Evolutionary conservation across 2,888 invertebrate species (phyloP).

Genomic region (Synanthedon myopaeformis): DNA sequence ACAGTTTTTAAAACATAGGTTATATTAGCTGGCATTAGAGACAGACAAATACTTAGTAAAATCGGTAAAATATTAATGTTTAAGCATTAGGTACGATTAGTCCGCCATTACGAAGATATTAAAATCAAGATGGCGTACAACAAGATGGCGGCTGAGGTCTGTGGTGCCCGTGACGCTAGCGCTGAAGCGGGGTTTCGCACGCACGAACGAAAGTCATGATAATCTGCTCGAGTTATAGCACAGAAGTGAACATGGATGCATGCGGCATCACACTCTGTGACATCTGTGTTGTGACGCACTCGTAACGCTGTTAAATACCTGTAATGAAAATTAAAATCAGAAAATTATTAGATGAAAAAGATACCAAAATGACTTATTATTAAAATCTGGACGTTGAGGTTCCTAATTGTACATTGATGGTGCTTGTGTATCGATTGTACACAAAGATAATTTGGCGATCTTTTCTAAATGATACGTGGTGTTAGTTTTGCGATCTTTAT

Average conservation of each 20-base stretch:
- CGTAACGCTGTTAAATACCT: conserved; percentile 83
- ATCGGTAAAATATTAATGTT: too few relatives aligned
- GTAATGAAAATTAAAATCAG: conserved; percentile 8
- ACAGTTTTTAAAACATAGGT: too few relatives aligned
- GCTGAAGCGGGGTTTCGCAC: conserved; percentile 84
- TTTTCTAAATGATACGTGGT: too few relatives aligned
- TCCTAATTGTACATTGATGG: too few relatives aligned
- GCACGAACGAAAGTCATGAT: conserved; percentile 83
- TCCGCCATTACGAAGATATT: conserved; percentile 13
- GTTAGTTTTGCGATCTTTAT: too few relatives aligned
- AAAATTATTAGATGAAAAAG: background rate
- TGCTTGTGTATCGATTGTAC: too few relatives aligned
- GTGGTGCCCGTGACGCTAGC: conserved; percentile 72
- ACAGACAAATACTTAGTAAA: too few relatives aligned
- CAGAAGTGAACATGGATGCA: conserved; percentile 89
- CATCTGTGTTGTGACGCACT: conserved; percentile 72
- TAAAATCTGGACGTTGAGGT: too few relatives aligned
- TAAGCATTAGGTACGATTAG: background rate
- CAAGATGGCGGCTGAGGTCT: conserved; percentile 50
- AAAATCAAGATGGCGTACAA: conserved; percentile 56
- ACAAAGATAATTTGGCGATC: too few relatives aligned
- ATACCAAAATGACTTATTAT: background rate
- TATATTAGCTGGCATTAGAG: too few relatives aligned
- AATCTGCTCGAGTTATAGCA: conserved; percentile 87
- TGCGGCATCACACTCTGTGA: conserved; percentile 74